Evolutionary conservation across 2,797 vertebrate genomes (phyloP), one percentile per base, ranked within the genome.

Genomic region (Ibycter americanus): DNA sequence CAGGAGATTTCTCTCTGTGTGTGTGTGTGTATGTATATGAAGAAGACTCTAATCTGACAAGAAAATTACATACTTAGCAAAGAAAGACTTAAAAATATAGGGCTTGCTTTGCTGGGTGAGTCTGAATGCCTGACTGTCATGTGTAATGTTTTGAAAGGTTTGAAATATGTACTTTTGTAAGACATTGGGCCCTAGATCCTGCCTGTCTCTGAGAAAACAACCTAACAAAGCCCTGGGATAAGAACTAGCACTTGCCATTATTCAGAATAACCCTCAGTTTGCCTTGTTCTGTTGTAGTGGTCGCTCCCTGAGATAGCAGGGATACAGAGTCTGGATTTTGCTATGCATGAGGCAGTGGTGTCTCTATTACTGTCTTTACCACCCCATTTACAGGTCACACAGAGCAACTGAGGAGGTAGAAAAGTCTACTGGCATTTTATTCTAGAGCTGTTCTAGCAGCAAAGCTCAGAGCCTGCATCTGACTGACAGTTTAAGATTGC

Each of bases 31-130:
- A 2, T 8, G 21, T 38, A 4, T 36, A 32, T 46, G 46, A 87
- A 71, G 34, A 67, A 44, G 51, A 68, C 38, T 71, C 14, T 49
- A 66, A 20, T 77, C 62, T 87, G 90, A 91, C 73, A 90, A 78
- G 59, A 91, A 95, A 90, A 94, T 94, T 76, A 83, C 52, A 70
- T 25, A 22, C 74, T 74, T 92, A 49, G 56, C 34, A 92, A 92
- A 76, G 31, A 73, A 83, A 62, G 59, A 32, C 36, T 79, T 71
- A 14, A 40, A 88, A 91, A 88, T 59, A 44, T 1, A 67, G 22
- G n/a, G 34, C 78, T 84, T 90, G 56, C 67, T 32, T 89, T 87
- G 63, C 73, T 83, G 71, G 26, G 34, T 68, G 31, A 22, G 66
- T 83, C 61, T 71, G 54, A 93, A 83, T 31, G 58, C 29, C 63